Percentiles rank a stretch among this genome's conserved stretches.
Evolutionary conservation across 2,888 invertebrate genomes (phyloP).

Genomic region (Dryocosmus kuriphilus): DNA sequence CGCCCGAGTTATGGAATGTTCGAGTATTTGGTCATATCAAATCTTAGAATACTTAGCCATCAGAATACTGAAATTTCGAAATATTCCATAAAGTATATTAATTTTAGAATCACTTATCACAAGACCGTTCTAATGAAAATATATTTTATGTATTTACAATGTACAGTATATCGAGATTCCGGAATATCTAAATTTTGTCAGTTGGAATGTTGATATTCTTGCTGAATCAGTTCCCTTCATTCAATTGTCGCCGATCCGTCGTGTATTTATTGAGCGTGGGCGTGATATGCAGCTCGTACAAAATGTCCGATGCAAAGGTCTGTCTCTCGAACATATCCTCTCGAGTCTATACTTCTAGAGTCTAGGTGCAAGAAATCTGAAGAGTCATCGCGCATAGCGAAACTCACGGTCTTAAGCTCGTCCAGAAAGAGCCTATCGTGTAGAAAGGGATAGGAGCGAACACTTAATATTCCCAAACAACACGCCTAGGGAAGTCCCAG

Average conservation of each 20-base stretch:
- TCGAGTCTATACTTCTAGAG: too few relatives aligned
- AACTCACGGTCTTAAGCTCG: constrained; percentile 35
- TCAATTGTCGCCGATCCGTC: constrained; percentile 11
- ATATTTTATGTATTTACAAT: too few relatives aligned
- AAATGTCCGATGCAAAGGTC: constrained; percentile 19
- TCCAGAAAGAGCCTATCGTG: constrained; percentile 1
- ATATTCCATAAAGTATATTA: too few relatives aligned
- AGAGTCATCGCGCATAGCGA: constrained; percentile 58
- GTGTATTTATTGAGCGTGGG: constrained; percentile 5
- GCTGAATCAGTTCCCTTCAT: constrained; percentile 12
- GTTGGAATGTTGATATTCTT: not conserved
- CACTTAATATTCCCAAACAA: constrained; percentile 23
- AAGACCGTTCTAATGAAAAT: too few relatives aligned
- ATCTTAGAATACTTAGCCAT: too few relatives aligned
- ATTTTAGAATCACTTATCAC: too few relatives aligned
- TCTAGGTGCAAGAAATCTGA: constrained; percentile 56
- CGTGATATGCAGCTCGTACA: constrained; percentile 1
- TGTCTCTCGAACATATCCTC: constrained; percentile 10
- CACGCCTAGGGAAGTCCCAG: not conserved
- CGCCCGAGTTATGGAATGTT: too few relatives aligned
- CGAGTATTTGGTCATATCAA: too few relatives aligned
- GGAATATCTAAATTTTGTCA: not conserved
- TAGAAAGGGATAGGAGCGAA: not conserved
- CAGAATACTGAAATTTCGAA: too few relatives aligned
- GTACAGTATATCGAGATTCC: not conserved